Base-by-base conservation (phyloP, 2,113 vertebrate species). In the Cavia aperea region DNA sequence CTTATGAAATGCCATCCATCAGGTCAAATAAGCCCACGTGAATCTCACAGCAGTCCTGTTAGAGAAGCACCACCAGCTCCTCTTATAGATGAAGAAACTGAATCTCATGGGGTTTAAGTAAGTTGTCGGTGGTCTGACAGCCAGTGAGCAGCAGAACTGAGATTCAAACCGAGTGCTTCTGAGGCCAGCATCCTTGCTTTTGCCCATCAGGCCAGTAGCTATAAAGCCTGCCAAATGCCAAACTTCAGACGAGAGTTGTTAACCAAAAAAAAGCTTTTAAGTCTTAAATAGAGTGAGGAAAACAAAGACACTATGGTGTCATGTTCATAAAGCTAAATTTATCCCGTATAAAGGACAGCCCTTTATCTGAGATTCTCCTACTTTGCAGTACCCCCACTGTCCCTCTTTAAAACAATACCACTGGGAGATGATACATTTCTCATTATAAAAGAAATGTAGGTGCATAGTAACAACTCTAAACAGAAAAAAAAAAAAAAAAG, bases 291-390 rank as follows among this genome's bases (percentile, higher is more conserved):
- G 19, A 66, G 82, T 39, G 54, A 58, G 66, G 19, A 82, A 86
- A 63, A 65, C 36, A 65, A 91, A 43, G 68, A 68, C 77, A 70
- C 87, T 11, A 24, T 49, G 73, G n/a, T 43, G 68, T 58, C 4
- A 0, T 89, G 85, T 81, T 65, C 58, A 39, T 49, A 54, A 85
- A 89, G 58, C 49, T 65, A 36, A 79, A 75, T 12, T 15, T 68
- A 82, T 72, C 84, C 70, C n/a, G 24, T 43, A 87, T 72, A 72
- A 82, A 90, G 72, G 70, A n/a, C 83, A 43, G 9, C 43, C 62
- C 39, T 95, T 84, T 72, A 82, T 72, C 77, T 73, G 56, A 92
- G 75, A 54, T n/a, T 82, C 36, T 94, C 81, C 82, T n/a, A 56
- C 9, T 54, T 82, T 65, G 39, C 56, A 77, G 60, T 49, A 70